Evolutionary conservation across 2,888 invertebrate genomes (phyloP), one percentile per base, ranked within the genome.

Genomic region (Dorcus hopei): DNA sequence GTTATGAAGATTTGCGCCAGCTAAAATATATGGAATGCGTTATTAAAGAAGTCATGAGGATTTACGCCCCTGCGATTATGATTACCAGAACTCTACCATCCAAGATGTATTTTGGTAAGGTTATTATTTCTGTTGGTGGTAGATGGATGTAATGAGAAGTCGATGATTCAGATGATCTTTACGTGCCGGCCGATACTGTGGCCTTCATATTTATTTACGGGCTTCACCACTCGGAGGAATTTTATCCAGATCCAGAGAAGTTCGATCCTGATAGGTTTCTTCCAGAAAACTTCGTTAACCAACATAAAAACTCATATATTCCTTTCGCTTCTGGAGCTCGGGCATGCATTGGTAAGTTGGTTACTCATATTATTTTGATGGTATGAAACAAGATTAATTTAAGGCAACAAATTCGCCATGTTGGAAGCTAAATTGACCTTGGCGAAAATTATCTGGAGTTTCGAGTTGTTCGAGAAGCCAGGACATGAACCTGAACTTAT

Each of bases 221-320:
- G 1, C 49, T 62, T 41, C 62, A 65, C 43, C 45, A 50, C 33
- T 14, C 40, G 7, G 57, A 56, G 19, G 49, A 57, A n/a, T 54
- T 48, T 38, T 65, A 50, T 47, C 57, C 62, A 3, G 41, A 65
- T n/a, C 60, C 65, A 9, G 57, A 60, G 38, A 50, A 57, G 40
- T 65, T 65, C 42, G 58, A 61, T 56, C 65, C 65, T 11, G 57
- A 61, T 14, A 39, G 64, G 43, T 64, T 62, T 56, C 38, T 54
- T 45, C 55, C 49, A 2, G 61, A 58, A 43, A 62, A 61, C 51
- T 14, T 43, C n/a, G 5, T 14, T n/a, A 51, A 42, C 7, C 19
- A 9, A 26, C n/a, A 39, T 6, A 33, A 8, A 14, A 8, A 11
- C 40, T 33, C 53, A 9, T 53, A 48, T 38, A 19, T 53, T 11